A percentile compares a stretch with the other conserved stretches of the same genome.
These are phyloP conservation scores for Daktulosphaira vitifoliae DNA, from an alignment of 1,140 invertebrate species.

Conservation along the genomic window DNA sequence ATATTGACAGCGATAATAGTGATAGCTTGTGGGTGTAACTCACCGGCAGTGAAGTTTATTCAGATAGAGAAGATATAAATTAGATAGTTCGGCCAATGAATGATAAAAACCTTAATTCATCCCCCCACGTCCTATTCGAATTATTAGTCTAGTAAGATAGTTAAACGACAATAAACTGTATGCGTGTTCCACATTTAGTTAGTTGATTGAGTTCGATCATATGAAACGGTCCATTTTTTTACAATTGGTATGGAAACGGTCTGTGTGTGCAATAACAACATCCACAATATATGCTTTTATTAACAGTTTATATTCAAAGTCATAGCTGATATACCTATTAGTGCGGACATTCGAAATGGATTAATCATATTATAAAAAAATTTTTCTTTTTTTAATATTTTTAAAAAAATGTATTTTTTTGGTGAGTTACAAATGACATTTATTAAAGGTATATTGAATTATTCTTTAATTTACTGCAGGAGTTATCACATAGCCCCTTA, in stretches of 20 bases:
- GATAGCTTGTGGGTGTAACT: constrained; percentile 20
- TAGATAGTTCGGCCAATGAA: constrained; percentile 28
- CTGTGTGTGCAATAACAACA: background rate
- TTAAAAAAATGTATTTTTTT: too few relatives aligned
- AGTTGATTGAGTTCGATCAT: background rate
- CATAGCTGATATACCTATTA: too few relatives aligned
- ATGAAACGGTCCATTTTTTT: constrained; percentile 2
- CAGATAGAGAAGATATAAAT: background rate
- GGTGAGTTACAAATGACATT: too few relatives aligned
- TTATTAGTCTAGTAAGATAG: constrained; percentile 12
- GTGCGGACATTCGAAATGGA: too few relatives aligned
- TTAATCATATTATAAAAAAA: too few relatives aligned
- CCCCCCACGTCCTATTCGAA: constrained; percentile 8
- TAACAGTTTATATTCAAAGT: background rate
- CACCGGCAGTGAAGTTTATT: background rate
- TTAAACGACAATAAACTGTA: constrained; percentile 6
- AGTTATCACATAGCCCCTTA: too few relatives aligned
- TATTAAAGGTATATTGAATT: too few relatives aligned
- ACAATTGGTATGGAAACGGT: background rate
- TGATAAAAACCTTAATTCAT: constrained; percentile 32
- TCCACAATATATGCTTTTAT: too few relatives aligned
- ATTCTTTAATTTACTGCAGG: too few relatives aligned
- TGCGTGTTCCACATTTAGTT: constrained; percentile 10
- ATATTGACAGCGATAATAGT: background rate
- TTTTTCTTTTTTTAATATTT: too few relatives aligned